Conservation (phyloP, 1,140 invertebrate genomes). For the Latrodectus geometricus region DNA sequence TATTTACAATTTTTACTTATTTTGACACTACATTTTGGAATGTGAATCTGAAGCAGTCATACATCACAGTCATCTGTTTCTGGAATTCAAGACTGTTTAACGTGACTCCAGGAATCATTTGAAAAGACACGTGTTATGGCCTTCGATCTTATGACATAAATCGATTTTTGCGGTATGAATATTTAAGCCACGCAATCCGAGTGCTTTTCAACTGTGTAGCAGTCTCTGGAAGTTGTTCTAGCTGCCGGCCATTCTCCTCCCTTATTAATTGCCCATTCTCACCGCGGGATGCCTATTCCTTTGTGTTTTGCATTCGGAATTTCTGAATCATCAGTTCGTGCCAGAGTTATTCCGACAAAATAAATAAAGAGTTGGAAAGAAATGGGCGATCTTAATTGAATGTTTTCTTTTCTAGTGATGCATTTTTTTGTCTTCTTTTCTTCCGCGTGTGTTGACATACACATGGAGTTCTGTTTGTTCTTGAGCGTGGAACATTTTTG, state of each 20-base stretch:
- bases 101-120: background rate
- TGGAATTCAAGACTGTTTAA: background rate
- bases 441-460: background rate
- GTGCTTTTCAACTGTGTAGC: background rate
- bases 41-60: too few relatives aligned
- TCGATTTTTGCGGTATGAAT: background rate
- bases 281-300: background rate
- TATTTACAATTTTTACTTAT: too few relatives aligned
- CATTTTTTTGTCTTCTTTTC: background rate
- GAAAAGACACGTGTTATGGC: background rate
- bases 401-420: background rate
- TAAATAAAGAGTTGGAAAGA: background rate
- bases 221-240: background rate
- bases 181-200: background rate
- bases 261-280: background rate
- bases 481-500: background rate
- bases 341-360: background rate
- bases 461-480: background rate
- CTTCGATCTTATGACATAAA: background rate
- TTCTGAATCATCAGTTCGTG: slow-evolving; percentile 1
- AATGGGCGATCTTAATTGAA: background rate
- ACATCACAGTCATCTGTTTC: too few relatives aligned
- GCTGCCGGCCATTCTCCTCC: background rate
- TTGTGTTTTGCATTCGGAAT: background rate
- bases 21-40: too few relatives aligned